These are phyloP conservation scores for Anguilla megastoma DNA, from an alignment of 2,797 vertebrate genomes.

Conservation along the genomic window DNA sequence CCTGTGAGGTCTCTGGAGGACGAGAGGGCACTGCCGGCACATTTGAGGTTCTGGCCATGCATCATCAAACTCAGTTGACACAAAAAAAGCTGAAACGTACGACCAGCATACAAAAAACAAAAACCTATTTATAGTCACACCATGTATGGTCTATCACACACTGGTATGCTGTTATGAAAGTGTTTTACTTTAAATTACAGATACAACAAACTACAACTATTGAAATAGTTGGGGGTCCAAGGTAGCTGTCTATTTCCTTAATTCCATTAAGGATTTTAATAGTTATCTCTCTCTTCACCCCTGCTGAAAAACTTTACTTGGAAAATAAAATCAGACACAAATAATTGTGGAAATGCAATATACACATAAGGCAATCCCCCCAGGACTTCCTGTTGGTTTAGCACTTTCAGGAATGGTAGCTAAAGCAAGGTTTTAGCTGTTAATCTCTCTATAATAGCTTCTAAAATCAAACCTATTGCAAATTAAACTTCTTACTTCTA, in stretches of 20 bases:
- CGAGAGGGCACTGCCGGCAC: not conserved
- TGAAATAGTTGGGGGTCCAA: not conserved
- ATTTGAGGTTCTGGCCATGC: not conserved
- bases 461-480: not conserved
- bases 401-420: not conserved
- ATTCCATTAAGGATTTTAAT: not conserved
- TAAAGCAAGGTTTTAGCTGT: not conserved
- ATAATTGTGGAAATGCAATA: not conserved
- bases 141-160: not conserved
- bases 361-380: not conserved
- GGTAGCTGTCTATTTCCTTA: not conserved
- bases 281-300: not conserved
- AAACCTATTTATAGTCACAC: not conserved
- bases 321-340: not conserved
- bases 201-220: not conserved
- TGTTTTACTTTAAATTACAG: not conserved
- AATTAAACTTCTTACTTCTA: not conserved
- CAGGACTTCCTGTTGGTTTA: not conserved
- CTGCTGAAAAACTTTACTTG: not conserved
- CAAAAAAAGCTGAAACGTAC: not conserved
- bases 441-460: slow-evolving; percentile 2
- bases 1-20: not conserved
- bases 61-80: not conserved
- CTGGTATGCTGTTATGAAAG: not conserved
- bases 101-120: not conserved